Evolutionary conservation across 2,888 invertebrate genomes (phyloP).

Genomic region (Acanthosoma haemorrhoidale): DNA sequence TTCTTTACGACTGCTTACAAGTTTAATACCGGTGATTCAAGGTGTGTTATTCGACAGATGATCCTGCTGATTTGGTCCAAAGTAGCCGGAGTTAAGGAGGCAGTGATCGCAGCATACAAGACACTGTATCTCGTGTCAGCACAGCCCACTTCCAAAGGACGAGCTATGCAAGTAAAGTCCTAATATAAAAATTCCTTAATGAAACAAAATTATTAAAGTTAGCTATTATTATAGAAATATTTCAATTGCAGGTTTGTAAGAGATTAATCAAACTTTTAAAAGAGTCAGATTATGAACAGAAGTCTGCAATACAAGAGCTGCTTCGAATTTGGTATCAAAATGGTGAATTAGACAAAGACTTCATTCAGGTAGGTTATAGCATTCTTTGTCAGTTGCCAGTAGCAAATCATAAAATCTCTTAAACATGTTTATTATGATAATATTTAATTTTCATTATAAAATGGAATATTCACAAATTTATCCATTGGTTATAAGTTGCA

Average conservation of each 20-base stretch:
- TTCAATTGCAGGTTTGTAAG: constrained; percentile 50
- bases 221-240: neutral
- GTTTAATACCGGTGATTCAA: constrained; percentile 69
- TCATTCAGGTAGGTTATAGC: constrained; percentile 43
- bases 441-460: too few species aligned
- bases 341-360: constrained; percentile 53
- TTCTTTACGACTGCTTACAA: constrained; percentile 77
- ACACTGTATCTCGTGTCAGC: constrained; percentile 56
- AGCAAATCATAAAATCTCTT: neutral
- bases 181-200: constrained; percentile 21
- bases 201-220: neutral
- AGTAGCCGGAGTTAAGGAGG: constrained; percentile 64
- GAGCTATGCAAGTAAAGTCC: constrained; percentile 12
- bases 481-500: neutral
- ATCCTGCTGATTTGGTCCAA: constrained; percentile 71
- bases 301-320: constrained; percentile 57
- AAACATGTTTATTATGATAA: too few species aligned
- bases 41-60: constrained; percentile 69
- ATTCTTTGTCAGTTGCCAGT: too few species aligned
- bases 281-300: constrained; percentile 55
- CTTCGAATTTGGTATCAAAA: constrained; percentile 57
- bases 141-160: constrained; percentile 30
- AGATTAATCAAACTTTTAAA: constrained; percentile 55
- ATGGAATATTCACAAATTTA: too few species aligned
- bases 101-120: constrained; percentile 71